Evolutionary conservation across 2,888 invertebrate species (phyloP).

Genomic region (Melieria omissa): DNA sequence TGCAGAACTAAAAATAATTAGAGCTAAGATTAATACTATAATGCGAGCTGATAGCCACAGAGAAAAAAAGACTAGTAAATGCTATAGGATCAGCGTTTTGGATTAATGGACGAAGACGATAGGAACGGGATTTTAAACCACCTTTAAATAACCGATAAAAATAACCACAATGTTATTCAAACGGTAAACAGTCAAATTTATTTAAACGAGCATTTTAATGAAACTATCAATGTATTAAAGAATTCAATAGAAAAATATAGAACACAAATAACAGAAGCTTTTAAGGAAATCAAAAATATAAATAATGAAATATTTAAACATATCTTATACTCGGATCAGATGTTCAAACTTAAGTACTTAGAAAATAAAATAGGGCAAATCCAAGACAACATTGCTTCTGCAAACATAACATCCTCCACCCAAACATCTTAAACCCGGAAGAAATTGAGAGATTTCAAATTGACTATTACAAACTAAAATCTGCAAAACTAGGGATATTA

Average conservation of each 20-base stretch:
- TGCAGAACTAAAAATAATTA: slow-evolving; percentile 9
- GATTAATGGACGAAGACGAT: background rate
- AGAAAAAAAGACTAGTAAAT: slow-evolving; percentile 12
- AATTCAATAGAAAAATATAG: slow-evolving; percentile 17
- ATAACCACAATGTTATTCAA: slow-evolving; percentile 19
- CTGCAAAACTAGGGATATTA: no score
- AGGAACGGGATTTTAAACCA: slow-evolving; percentile 21
- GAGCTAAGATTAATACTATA: slow-evolving; percentile 7
- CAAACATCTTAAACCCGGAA: background rate
- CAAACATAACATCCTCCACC: slow-evolving; percentile 9
- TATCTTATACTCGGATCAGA: slow-evolving; percentile 23
- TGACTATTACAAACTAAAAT: slow-evolving; percentile 1
- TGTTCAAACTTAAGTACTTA: slow-evolving; percentile 27
- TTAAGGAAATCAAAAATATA: slow-evolving; percentile 8
- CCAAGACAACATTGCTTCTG: slow-evolving; percentile 8
- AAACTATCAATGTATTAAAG: slow-evolving; percentile 21
- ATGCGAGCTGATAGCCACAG: slow-evolving; percentile 16
- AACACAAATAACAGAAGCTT: background rate
- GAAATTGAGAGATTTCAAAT: background rate
- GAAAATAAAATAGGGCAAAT: slow-evolving; percentile 2
- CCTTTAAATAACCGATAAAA: slow-evolving; percentile 2
- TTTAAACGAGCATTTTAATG: no score
- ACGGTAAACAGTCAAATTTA: slow-evolving; percentile 18
- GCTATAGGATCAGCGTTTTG: background rate
- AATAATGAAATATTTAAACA: background rate